Conservation (phyloP, 2,888 invertebrate genomes). For the Drosophila stalkeri region DNA sequence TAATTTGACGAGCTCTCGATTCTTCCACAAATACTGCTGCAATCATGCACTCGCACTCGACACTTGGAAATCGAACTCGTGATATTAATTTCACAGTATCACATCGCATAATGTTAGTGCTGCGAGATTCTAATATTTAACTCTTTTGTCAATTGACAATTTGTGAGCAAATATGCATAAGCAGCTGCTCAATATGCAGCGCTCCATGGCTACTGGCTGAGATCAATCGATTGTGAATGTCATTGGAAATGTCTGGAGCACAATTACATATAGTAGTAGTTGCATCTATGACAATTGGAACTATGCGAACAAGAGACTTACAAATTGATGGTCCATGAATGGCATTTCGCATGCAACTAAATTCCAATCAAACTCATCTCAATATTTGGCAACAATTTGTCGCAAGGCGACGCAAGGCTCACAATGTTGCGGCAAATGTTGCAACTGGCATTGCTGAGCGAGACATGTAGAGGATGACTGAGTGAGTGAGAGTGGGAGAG, state of each 20-base stretch:
- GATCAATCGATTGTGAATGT: background rate
- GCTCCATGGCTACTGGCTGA: background rate
- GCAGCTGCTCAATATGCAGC: constrained; percentile 1
- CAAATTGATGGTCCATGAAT: constrained; percentile 19
- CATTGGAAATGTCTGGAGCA: background rate
- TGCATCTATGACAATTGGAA: background rate
- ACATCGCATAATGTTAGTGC: no score
- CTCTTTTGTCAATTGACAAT: background rate
- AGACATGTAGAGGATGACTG: no score
- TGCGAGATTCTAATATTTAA: background rate
- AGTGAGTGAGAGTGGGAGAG: no score
- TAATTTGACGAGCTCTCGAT: no score
- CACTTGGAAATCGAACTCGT: no score
- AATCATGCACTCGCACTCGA: no score
- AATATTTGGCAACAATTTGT: constrained; percentile 65
- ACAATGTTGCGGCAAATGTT: constrained; percentile 51
- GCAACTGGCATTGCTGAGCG: constrained; percentile 14
- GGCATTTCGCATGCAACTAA: constrained; percentile 39
- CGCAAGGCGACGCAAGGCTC: constrained; percentile 22
- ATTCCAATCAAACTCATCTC: constrained; percentile 57
- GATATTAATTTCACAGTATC: no score
- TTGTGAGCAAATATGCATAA: constrained; percentile 1
- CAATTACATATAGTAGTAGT: constrained; percentile 1
- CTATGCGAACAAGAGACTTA: background rate
- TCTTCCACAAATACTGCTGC: no score